phyloP scores from a whole-genome alignment of 2,113 vertebrate species.

The Nibea albiflora region DNA sequence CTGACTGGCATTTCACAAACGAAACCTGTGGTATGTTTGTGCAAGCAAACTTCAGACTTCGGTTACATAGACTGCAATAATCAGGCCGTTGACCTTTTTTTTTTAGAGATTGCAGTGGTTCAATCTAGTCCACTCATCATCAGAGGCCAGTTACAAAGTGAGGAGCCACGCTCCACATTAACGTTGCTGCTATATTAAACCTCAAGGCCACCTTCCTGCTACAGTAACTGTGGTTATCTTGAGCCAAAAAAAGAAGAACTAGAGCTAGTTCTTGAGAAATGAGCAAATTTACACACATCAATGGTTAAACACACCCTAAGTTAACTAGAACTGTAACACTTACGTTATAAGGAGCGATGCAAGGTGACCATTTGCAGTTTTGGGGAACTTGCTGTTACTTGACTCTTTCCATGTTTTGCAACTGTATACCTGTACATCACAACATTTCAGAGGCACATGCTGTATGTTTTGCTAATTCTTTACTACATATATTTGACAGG shows the following conservation, averaged over 20 bases:
- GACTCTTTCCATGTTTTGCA: background rate
- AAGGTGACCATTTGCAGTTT: background rate
- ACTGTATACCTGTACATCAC: background rate
- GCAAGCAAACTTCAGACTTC: conserved; percentile 20
- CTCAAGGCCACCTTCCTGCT: background rate
- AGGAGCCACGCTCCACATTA: background rate
- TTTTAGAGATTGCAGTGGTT: background rate
- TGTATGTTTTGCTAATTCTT: background rate
- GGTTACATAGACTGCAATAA: background rate
- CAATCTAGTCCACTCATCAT: background rate
- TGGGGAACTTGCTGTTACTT: background rate
- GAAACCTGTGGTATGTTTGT: conserved; percentile 63
- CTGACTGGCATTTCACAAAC: conserved; percentile 83
- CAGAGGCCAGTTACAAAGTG: background rate
- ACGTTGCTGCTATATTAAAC: background rate
- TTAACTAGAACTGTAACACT: background rate
- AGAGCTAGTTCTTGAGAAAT: background rate
- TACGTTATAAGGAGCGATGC: background rate
- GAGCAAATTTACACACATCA: background rate
- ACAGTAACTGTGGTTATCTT: background rate
- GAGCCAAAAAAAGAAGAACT: background rate
- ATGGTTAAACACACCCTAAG: background rate
- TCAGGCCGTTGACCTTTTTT: background rate
- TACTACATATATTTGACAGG: background rate
- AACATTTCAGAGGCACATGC: background rate